Conservation (phyloP, 1,140 invertebrate species). For the Drosophila parvula region DNA sequence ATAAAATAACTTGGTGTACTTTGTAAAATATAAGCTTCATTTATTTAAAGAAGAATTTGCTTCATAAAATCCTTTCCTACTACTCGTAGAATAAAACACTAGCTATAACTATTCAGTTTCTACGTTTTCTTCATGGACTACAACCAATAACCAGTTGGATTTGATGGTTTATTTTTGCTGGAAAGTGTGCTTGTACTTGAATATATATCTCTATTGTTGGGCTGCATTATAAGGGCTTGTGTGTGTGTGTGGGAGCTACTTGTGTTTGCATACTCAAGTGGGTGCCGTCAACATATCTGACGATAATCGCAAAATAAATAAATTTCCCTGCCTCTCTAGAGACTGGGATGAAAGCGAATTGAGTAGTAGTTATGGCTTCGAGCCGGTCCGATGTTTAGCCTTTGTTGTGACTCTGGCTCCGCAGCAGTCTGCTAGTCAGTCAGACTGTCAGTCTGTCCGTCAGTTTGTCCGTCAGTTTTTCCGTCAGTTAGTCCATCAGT, state of each 20-base stretch:
- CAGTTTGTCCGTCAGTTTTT: conserved; percentile 17
- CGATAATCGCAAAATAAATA: conserved; percentile 38
- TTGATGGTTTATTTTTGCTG: not conserved
- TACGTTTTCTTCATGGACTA: not conserved
- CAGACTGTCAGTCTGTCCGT: conserved; percentile 6
- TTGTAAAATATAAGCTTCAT: not conserved
- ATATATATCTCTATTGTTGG: not conserved
- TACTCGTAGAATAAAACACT: not conserved
- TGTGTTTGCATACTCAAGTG: conserved; percentile 37
- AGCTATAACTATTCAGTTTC: not conserved
- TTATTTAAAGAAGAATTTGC: not conserved
- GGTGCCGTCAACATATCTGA: conserved; percentile 31
- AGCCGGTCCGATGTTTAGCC: conserved; percentile 6
- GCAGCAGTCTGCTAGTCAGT: conserved; percentile 1
- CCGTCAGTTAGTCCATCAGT: conserved; percentile 40
- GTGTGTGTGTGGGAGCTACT: conserved; percentile 8
- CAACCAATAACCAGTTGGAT: not conserved
- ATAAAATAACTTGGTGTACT: no score
- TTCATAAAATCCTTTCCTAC: no score
- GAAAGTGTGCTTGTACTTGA: not conserved
- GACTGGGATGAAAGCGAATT: conserved; percentile 19
- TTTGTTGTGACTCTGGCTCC: conserved; percentile 11
- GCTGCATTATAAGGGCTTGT: conserved; percentile 7
- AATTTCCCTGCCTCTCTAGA: conserved; percentile 10
- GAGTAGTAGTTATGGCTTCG: conserved; percentile 11